Percentiles rank a stretch among this genome's conserved stretches.
Evolutionary conservation across 2,888 invertebrate species (phyloP).

Genomic region (Buathra laborator): DNA sequence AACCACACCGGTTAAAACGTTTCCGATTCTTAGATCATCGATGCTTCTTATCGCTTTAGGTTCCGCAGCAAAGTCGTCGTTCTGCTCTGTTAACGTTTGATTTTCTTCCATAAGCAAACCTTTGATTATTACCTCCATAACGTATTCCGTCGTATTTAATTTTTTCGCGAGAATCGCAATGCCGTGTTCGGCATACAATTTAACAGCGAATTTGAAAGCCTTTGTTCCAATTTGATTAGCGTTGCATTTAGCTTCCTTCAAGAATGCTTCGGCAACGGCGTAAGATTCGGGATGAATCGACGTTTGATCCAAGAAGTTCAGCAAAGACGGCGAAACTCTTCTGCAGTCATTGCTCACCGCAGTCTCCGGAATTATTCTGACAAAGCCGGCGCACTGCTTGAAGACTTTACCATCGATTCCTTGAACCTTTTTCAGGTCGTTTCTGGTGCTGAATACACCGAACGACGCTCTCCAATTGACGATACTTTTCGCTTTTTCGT

Average conservation of each 20-base stretch:
- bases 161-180: slow-evolving; percentile 85
- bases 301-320: slow-evolving; percentile 89
- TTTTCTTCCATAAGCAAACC: too few species aligned
- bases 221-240: slow-evolving; percentile 84
- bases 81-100: too few species aligned
- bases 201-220: slow-evolving; percentile 55
- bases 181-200: slow-evolving; percentile 58
- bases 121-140: slow-evolving; percentile 88
- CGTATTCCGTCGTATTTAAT: slow-evolving; percentile 88
- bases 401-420: slow-evolving; percentile 94
- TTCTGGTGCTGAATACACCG: slow-evolving; percentile 90
- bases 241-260: slow-evolving; percentile 82
- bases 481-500: slow-evolving; percentile 91
- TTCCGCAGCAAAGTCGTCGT: too few species aligned
- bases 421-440: slow-evolving; percentile 91
- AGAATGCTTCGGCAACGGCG: slow-evolving; percentile 88
- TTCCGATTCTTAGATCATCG: too few species aligned
- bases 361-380: slow-evolving; percentile 88
- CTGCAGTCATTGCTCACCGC: slow-evolving; percentile 44
- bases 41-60: too few species aligned
- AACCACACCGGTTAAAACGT: too few species aligned
- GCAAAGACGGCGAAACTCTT: slow-evolving; percentile 4
- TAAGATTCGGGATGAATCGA: slow-evolving; percentile 98
- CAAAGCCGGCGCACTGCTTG: slow-evolving; percentile 96
- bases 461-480: slow-evolving; percentile 90